Conservation (phyloP, 2,113 vertebrate species). For the Tragelaphus buxtoni region DNA sequence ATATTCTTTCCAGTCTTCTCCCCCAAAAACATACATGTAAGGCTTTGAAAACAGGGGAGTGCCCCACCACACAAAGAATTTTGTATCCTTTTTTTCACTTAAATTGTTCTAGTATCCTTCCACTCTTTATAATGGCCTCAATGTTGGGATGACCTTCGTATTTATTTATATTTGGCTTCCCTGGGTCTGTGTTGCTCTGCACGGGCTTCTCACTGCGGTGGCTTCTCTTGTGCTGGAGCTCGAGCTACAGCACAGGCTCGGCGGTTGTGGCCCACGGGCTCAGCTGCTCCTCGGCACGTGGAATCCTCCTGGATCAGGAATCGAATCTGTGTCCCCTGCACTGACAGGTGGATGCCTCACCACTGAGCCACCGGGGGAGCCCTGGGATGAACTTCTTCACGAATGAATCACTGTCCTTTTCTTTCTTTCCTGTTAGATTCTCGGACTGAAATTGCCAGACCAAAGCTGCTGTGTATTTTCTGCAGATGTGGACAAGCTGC, state of each 20-base stretch:
- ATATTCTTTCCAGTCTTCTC: background rate
- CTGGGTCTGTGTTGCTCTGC: background rate
- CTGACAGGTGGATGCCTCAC: background rate
- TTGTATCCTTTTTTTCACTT: background rate
- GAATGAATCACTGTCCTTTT: background rate
- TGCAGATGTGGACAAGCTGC: background rate
- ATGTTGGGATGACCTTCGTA: background rate
- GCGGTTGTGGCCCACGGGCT: background rate
- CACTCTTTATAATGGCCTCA: background rate
- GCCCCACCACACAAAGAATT: background rate
- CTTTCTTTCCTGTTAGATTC: background rate
- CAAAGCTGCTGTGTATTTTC: background rate
- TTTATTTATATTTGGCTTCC: background rate
- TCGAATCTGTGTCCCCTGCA: background rate
- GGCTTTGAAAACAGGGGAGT: background rate
- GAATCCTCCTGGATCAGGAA: background rate
- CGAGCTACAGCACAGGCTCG: background rate
- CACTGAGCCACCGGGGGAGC: background rate
- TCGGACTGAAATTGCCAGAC: background rate
- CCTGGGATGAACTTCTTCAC: background rate
- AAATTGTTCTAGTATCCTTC: background rate
- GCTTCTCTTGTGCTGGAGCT: background rate
- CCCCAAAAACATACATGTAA: background rate
- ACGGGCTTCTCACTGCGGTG: fast-evolving
- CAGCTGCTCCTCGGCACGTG: background rate